These are phyloP conservation scores for Helobdella robusta DNA, from an alignment of 2,888 invertebrate genomes.

Conservation along the genomic window DNA sequence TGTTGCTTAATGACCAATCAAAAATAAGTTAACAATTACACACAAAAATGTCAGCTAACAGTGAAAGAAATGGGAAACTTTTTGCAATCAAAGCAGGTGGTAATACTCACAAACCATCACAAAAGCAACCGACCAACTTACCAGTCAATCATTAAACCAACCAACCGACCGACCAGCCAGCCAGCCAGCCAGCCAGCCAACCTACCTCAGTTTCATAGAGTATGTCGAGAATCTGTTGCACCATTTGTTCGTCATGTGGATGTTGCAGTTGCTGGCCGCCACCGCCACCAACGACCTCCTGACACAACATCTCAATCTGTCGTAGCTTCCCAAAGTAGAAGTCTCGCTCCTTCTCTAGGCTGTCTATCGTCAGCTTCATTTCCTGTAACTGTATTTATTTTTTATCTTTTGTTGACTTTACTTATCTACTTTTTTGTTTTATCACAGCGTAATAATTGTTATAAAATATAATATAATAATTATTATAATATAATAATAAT, in stretches of 20 bases:
- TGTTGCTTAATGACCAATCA: too few relatives aligned
- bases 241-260: conserved; percentile 52
- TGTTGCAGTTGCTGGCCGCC: neutral
- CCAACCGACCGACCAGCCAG: too few relatives aligned
- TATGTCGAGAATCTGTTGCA: conserved; percentile 85
- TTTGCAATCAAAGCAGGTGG: too few relatives aligned
- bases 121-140: too few relatives aligned
- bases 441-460: neutral
- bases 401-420: too few relatives aligned
- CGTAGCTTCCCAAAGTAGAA: conserved; percentile 97
- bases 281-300: neutral
- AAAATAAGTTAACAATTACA: too few relatives aligned
- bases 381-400: conserved; percentile 61
- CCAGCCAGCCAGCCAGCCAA: too few relatives aligned
- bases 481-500: neutral
- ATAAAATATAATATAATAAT: neutral
- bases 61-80: too few relatives aligned
- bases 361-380: conserved; percentile 75
- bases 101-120: too few relatives aligned
- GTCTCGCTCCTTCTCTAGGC: conserved; percentile 92
- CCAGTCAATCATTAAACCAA: too few relatives aligned
- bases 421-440: neutral
- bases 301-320: conserved; percentile 75
- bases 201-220: conserved; percentile 93
- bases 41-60: too few relatives aligned